Conservation (phyloP, 2,888 invertebrate genomes). For the Pristionchus fissidentatus region DNA sequence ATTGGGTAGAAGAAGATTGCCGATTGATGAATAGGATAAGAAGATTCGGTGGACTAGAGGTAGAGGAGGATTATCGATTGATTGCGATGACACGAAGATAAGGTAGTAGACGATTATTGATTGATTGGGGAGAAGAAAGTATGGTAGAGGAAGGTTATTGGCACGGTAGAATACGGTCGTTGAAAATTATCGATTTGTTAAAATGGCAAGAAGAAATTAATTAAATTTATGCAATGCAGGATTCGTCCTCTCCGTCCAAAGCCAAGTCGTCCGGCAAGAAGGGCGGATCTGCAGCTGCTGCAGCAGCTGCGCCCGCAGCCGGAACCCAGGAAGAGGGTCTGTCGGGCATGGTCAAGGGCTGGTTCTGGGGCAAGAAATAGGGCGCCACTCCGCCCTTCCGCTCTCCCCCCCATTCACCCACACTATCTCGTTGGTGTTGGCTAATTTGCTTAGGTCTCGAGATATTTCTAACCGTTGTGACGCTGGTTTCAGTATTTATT, state of each 20-base stretch:
- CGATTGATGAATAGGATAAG: background rate
- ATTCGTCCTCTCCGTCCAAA: constrained; percentile 19
- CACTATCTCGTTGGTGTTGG: background rate
- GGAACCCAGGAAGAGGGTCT: background rate
- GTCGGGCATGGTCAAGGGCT: constrained; percentile 5
- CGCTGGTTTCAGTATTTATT: background rate
- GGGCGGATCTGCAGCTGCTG: background rate
- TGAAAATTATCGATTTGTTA: background rate
- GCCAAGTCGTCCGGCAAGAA: background rate
- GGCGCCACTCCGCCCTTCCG: background rate
- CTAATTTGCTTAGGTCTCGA: no score
- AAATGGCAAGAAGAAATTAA: no score
- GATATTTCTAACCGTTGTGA: background rate
- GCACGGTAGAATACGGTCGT: background rate
- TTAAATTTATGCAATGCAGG: background rate
- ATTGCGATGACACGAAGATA: no score
- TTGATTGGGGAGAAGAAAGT: no score
- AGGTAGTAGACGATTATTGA: no score
- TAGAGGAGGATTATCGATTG: background rate
- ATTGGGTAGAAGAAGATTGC: background rate
- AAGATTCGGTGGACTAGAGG: background rate
- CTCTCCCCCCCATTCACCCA: background rate
- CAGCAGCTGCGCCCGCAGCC: background rate
- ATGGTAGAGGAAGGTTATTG: no score
- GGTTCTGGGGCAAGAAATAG: constrained; percentile 47